Evolutionary conservation across 1,140 invertebrate species (phyloP).

Genomic region (Pseudomyrmex sp.): DNA sequence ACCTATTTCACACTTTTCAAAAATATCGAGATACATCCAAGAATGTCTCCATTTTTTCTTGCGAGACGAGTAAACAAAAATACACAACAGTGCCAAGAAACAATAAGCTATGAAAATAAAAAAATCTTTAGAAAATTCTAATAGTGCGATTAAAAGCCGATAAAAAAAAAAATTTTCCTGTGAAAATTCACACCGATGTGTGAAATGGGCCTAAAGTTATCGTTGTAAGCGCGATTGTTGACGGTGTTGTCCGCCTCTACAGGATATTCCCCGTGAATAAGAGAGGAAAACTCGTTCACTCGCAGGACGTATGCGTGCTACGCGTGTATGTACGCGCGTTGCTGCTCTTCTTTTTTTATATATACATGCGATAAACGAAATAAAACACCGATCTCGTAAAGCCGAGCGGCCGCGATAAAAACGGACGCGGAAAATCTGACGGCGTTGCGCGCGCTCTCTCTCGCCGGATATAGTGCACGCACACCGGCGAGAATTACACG

Average conservation of each 20-base stretch:
- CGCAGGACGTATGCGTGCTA: background rate
- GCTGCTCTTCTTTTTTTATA: slow-evolving; percentile 51
- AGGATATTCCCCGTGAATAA: background rate
- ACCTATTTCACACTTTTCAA: background rate
- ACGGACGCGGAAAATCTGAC: slow-evolving; percentile 72
- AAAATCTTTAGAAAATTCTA: no score
- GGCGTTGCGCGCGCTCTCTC: slow-evolving; percentile 57
- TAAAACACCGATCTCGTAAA: slow-evolving; percentile 75
- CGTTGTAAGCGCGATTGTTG: slow-evolving; percentile 14
- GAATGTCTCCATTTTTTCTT: background rate
- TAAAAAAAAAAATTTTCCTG: background rate
- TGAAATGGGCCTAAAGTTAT: slow-evolving; percentile 14
- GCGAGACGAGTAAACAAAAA: no score
- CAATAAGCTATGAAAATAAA: no score
- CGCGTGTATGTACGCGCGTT: background rate
- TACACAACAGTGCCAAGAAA: no score
- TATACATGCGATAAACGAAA: slow-evolving; percentile 72
- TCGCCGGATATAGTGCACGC: slow-evolving; percentile 66
- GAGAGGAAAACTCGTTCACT: background rate
- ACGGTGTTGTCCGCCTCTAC: no score
- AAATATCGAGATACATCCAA: background rate
- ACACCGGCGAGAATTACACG: slow-evolving; percentile 66
- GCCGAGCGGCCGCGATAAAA: slow-evolving; percentile 66
- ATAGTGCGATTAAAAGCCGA: background rate
- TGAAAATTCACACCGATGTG: background rate